phyloP scores from a whole-genome alignment of 2,797 vertebrate species.

The Gallinago solitaria region DNA sequence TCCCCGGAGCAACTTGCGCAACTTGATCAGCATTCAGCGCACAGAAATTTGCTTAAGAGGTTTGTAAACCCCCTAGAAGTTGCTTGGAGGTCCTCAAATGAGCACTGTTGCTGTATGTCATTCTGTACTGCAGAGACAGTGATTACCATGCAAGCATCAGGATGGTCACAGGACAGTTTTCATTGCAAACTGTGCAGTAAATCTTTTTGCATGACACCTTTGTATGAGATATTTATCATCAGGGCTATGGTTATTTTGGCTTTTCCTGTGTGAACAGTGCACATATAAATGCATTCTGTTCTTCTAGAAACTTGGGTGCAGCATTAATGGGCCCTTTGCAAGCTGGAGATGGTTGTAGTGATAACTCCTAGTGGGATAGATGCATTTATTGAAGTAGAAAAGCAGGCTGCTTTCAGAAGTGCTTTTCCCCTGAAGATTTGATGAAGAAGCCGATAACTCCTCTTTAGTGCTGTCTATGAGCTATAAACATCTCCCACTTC shows the following conservation, averaged over 20 bases:
- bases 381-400: neutral
- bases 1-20: too few relatives aligned
- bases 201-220: neutral
- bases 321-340: neutral
- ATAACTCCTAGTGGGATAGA: neutral
- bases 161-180: neutral
- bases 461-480: neutral
- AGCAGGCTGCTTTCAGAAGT: neutral
- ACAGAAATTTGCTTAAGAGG: neutral
- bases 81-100: neutral
- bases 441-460: neutral
- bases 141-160: rapidly evolving
- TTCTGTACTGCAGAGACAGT: too few relatives aligned
- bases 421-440: neutral
- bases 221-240: neutral
- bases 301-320: neutral
- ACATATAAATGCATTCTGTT: neutral
- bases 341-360: neutral
- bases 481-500: neutral
- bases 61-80: neutral
- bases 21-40: neutral
- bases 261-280: neutral
- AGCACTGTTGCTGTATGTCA: too few relatives aligned
- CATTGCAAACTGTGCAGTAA: neutral
- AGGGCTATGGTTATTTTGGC: neutral